A percentile compares a stretch with the other conserved stretches of the same genome.
Conservation (phyloP, 2,888 invertebrate genomes). For the Bombyx huttoni region DNA sequence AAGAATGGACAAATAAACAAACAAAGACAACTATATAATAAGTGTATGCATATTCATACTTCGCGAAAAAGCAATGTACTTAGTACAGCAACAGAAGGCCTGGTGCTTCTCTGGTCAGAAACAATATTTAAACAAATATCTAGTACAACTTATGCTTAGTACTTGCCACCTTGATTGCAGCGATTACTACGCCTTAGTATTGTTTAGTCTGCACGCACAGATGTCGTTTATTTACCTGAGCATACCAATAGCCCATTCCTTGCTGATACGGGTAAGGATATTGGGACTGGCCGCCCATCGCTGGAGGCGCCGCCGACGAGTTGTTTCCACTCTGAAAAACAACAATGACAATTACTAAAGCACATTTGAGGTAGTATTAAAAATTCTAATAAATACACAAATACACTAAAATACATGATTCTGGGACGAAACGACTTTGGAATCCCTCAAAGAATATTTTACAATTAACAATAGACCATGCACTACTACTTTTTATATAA, state of each 20-base stretch:
- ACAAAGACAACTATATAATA: too few species aligned
- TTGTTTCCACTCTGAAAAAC: slow-evolving; percentile 50
- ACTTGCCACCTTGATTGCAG: not conserved
- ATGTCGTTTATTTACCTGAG: slow-evolving; percentile 72
- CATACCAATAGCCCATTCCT: slow-evolving; percentile 94
- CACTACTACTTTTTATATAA: not conserved
- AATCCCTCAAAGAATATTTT: not conserved
- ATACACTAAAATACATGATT: not conserved
- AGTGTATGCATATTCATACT: too few species aligned
- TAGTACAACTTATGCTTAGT: too few species aligned
- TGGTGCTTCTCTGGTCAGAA: too few species aligned
- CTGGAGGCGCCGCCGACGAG: slow-evolving; percentile 47
- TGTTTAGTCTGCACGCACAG: too few species aligned
- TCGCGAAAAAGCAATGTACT: too few species aligned
- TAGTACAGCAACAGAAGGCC: too few species aligned
- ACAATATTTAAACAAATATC: too few species aligned
- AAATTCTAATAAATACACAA: not conserved
- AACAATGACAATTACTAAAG: not conserved
- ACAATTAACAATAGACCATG: not conserved
- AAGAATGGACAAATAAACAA: too few species aligned
- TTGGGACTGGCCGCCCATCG: slow-evolving; percentile 78
- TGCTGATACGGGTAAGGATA: slow-evolving; percentile 91
- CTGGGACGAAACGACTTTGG: not conserved
- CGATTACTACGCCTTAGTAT: not conserved
- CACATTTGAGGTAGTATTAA: not conserved